These are phyloP conservation scores for Notechis scutatus DNA, from an alignment of 2,113 vertebrate genomes.

Conservation along the genomic window DNA sequence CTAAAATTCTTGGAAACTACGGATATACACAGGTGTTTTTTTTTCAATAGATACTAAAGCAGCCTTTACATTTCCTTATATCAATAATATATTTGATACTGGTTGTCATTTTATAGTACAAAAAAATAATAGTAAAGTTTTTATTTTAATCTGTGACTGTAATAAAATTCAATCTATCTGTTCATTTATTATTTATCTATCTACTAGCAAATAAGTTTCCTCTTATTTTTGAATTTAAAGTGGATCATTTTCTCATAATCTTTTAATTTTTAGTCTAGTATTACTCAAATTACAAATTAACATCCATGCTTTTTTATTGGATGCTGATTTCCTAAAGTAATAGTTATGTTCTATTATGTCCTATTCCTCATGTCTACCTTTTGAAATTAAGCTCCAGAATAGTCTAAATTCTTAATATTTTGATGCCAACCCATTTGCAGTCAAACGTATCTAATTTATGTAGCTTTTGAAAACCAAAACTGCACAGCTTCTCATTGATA, in stretches of 20 bases:
- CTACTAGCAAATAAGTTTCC: background rate
- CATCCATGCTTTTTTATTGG: background rate
- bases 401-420: background rate
- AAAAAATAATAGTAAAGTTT: background rate
- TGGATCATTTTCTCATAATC: background rate
- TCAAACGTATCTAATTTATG: background rate
- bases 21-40: background rate
- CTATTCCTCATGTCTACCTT: background rate
- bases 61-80: background rate
- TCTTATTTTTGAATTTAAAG: background rate
- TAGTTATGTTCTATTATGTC: background rate
- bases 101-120: background rate
- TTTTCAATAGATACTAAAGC: background rate
- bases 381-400: background rate
- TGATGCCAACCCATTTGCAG: background rate
- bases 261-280: background rate
- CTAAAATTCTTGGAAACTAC: background rate
- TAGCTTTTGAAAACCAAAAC: background rate
- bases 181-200: background rate
- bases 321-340: background rate
- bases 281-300: background rate
- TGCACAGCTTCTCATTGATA: background rate
- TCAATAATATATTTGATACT: background rate
- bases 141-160: background rate
- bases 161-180: background rate